Base-by-base conservation (phyloP, 1,140 invertebrate genomes). In the Rhopalosiphum padi region DNA sequence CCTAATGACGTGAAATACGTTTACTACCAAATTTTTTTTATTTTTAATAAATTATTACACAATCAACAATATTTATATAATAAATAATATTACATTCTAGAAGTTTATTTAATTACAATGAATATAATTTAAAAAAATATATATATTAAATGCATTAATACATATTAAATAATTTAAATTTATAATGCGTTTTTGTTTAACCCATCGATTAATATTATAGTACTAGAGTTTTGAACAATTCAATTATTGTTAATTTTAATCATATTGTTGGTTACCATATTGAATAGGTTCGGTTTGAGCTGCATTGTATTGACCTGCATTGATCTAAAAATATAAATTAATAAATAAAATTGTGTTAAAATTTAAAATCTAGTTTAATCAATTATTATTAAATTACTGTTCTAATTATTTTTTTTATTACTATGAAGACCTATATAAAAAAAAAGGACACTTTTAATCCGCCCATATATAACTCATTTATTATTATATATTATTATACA, bases 231-330 rank as follows among this genome's bases (percentile, higher is more conserved):
- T 35, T 18, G 4, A 77, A n/a, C 30, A n/a, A 77, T 77, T 77
- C 0, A 60, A 23, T 60, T 60, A 68, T 68, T 68, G 11, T 77
- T n/a, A 48, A 30, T 82, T 46, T 77, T 82, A 91, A 43, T 91
- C 90, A n/a, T 91, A 91, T 91, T 91, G 90, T 3, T 91, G 90
- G 9, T 91, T 91, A 11, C 55, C 90, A 82, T 77, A 91, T 35
- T 68, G 55, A 35, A 91, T 77, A 22, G 90, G 30, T 48, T 91
- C 90, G 46, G 37, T 77, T 85, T 88, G 43, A 46, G 82, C 68
- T 2, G 83, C 15, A 5, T n/a, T 93, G 41, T 85, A 93, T 53
- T 55, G 46, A 83, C 11, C 60, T n/a, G 21, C 15, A 93, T 53
- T 51, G 35, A 55, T 35, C 91, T 90, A 37, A 60, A 60, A 53